Evolutionary conservation across 2,888 invertebrate genomes (phyloP), one percentile per base, ranked within the genome.

Genomic region (Chrysolina oricalcia): DNA sequence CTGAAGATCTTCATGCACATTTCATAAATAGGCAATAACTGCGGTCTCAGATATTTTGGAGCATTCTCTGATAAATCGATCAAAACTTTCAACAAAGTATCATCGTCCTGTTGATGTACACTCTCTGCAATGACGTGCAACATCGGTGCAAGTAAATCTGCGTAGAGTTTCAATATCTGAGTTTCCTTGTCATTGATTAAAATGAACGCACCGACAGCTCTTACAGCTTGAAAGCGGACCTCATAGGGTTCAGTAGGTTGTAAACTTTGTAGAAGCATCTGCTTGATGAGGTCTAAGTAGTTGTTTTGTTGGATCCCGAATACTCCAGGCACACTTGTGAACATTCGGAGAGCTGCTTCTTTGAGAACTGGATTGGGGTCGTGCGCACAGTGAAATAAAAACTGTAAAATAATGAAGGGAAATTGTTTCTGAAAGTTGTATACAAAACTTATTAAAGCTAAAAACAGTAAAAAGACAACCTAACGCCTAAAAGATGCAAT

Each of bases 241-340:
- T 73, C 40, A 35, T 50, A 92, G 80, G 93, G 92, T 81, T 93
- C 91, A n/a, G 91, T 90, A 53, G 95, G 94, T 66, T 85, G 84
- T 80, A 94, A 90, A 75, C 96, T 95, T 83, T 96, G 95, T 77
- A 94, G 92, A 83, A 98, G 89, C 98, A 98, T 98, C 88, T 97
- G 96, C 87, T 98, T 98, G 84, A 99, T 98, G 46, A 97, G 92
- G 84, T 96, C 95, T 80, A 99, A 89, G 89, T 98, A 97, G 86
- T 96, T 95, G 78, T 93, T 92, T 88, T 99, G 98, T 86, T 97
- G 96, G 88, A 97, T 97, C 50, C 99, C 99, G 91, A 99, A 99
- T 70, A 99, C 95, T 48, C 97, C 97, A 27, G 99, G 99, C 46
- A 98, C 97, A 83, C 96, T 93, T 80, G 97, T 95, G 86, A 99